Evolutionary conservation across 1,140 invertebrate species (phyloP), one percentile per base, ranked within the genome.

Genomic region (Drosophila lini): DNA sequence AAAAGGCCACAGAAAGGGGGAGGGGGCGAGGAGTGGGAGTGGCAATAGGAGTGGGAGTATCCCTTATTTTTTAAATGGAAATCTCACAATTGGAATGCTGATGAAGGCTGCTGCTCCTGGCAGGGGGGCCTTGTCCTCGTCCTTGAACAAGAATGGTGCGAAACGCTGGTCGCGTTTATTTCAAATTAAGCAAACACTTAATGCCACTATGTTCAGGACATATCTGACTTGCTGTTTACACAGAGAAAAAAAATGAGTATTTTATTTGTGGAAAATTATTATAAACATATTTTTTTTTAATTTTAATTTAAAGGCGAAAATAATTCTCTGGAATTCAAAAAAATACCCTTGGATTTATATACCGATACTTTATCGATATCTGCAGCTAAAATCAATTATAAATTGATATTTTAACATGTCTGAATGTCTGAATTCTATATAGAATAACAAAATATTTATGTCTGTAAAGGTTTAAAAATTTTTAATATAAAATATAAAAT

Each of bases 151-250:
- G 45, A 47, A 63, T 50, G 31, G 34, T 19, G 36, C 16, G 16
- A 32, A 47, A 32, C 16, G 60, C 22, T 36, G 65, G 55, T 77
- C 52, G 67, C 67, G 63, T 82, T 55, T 88, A 80, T 89, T 88
- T 88, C 78, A 84, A 88, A 89, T 81, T 84, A 88, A 88, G 78
- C 78, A 80, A 75, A 89, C 84, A 89, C 86, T 89, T 89, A 89
- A 84, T 81, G 80, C 42, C 28, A 34, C 68, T 56, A 22, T n/a
- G 38, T 38, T 38, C 68, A 22, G n/a, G 8, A 53, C 7, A 34
- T 67, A 36, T 59, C 40, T 44, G 41, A 22, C 31, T 52, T 16
- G 38, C 7, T 19, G 31, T 13, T 31, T 16, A 22, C 63, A 65
- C 63, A 3, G 4, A 4, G 4, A 10, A 13, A 10, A 11, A 11